Percentiles rank a stretch among this genome's conserved stretches.
Conservation (phyloP, 1,140 invertebrate species). For the Gerris buenoi region DNA sequence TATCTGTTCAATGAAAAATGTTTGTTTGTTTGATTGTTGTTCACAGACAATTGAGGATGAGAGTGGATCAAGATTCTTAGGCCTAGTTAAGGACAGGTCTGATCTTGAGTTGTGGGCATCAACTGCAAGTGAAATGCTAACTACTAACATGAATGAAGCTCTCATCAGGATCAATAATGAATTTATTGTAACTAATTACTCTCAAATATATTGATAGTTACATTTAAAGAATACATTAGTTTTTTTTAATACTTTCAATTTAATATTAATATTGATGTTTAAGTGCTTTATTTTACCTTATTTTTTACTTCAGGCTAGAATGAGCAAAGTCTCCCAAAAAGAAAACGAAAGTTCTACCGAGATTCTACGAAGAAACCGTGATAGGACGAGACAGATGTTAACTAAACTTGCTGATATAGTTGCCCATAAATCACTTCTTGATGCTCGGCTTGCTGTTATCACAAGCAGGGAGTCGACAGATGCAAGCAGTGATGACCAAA, state of each 20-base stretch:
- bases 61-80: conserved; percentile 21
- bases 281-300: too few species aligned
- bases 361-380: too few species aligned
- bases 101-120: conserved; percentile 51
- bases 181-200: too few species aligned
- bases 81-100: conserved; percentile 37
- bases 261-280: too few species aligned
- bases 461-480: conserved; percentile 24
- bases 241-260: too few species aligned
- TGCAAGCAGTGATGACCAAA: conserved; percentile 19
- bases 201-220: too few species aligned
- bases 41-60: conserved; percentile 25
- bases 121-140: conserved; percentile 46
- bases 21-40: too few species aligned
- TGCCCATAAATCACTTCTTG: conserved; percentile 57
- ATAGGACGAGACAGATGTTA: conserved; percentile 39
- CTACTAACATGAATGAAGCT: conserved; percentile 48
- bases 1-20: too few species aligned
- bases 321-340: conserved; percentile 20
- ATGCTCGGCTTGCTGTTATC: conserved; percentile 48
- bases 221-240: too few species aligned
- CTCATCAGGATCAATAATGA: conserved; percentile 45
- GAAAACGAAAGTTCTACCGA: conserved; percentile 34
- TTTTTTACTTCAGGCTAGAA: too few species aligned
- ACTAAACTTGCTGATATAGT: conserved; percentile 54